Percentiles rank a stretch among this genome's conserved stretches.
Evolutionary conservation across 2,113 vertebrate genomes (phyloP).

Genomic region (Hemibagrus wyckioides): DNA sequence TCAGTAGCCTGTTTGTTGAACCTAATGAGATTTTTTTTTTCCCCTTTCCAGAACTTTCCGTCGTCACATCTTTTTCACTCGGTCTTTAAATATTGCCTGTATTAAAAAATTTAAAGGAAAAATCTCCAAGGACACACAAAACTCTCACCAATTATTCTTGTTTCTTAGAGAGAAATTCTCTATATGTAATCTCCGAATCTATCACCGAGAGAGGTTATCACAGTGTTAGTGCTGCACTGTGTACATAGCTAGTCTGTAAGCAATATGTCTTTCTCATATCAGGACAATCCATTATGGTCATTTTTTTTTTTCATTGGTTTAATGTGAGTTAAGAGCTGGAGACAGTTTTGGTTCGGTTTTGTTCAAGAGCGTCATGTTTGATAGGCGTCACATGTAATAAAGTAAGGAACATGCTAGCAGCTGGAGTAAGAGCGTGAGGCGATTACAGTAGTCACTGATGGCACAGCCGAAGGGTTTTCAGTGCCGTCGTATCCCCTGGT

Average conservation of each 20-base stretch:
- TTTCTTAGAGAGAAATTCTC: too few relatives aligned
- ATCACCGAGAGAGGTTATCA: background rate
- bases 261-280: background rate
- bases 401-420: background rate
- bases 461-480: background rate
- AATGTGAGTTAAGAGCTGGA: background rate
- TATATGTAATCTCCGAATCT: too few relatives aligned
- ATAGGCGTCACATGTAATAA: background rate
- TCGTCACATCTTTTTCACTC: background rate
- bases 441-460: background rate
- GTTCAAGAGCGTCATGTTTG: background rate
- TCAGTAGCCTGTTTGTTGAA: background rate
- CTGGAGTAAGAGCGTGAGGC: too few relatives aligned
- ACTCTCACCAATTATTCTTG: too few relatives aligned
- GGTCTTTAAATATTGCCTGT: background rate
- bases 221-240: too few relatives aligned
- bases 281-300: background rate
- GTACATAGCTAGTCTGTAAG: background rate
- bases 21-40: background rate
- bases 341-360: background rate
- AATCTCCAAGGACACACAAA: too few relatives aligned
- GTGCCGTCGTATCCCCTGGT: background rate
- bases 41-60: background rate
- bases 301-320: accelerated
- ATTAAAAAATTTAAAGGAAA: too few relatives aligned